Evolutionary conservation across 2,888 invertebrate species (phyloP), one percentile per base, ranked within the genome.

Genomic region (Callimorpha dominula): DNA sequence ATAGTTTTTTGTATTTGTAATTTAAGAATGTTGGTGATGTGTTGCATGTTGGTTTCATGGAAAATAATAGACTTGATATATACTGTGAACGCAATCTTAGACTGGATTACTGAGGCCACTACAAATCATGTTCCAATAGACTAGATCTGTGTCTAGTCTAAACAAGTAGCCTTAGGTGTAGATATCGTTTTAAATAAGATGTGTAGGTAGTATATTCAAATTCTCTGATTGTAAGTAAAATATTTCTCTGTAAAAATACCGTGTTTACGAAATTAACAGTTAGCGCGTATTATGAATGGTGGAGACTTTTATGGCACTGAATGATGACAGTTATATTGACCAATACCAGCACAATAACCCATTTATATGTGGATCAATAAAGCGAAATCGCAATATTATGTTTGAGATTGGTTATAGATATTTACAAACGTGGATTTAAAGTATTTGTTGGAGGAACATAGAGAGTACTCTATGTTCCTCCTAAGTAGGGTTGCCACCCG

Each of bases 161-260:
- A 84, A 78, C 79, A 78, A 74, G 84, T 92, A 92, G 90, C 87
- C 81, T 89, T 92, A 93, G 89, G 91, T 94, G 94, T 95, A 95
- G 94, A 94, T 94, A 94, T 91, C 89, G 88, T 93, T 94, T 94
- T 93, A 84, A 94, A 93, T 93, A 94, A 94, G 90, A 90, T 85
- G 84, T 89, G 94, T 95, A 94, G 95, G 87, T 95, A 94, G 94
- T 87, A 90, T 94, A 93, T 93, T 94, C 91, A 93, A 94, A 94
- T 95, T 92, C 85, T 91, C 87, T 90, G 79, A 78, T 79, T 79
- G 86, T 85, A 88, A 89, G 89, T 85, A 84, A 90, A 87, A 83
- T 80, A 83, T 88, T 87, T 88, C 87, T 91, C 86, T 91, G 89
- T 90, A 90, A 90, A 84, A 85, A 80, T 81, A 88, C 85, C 87